Evolutionary conservation across 2,888 invertebrate genomes (phyloP).

Genomic region (Ornithoptera priamus): DNA sequence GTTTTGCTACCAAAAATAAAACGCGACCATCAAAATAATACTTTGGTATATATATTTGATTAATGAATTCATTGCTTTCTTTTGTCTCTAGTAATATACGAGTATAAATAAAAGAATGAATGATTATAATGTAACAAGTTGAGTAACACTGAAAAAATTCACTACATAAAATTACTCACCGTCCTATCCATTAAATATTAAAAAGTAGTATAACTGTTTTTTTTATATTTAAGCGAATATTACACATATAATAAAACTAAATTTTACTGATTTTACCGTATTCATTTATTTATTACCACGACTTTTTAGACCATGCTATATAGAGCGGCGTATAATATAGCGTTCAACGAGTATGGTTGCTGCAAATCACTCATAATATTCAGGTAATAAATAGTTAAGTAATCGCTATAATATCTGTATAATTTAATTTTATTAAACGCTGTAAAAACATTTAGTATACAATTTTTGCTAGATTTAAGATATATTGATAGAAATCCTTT

Average conservation of each 20-base stretch:
- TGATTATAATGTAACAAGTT: constrained; percentile 16
- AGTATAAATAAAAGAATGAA: not conserved
- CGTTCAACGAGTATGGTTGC: too few species aligned
- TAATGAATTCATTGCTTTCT: too few species aligned
- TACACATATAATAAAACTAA: too few species aligned
- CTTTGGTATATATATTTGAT: not conserved
- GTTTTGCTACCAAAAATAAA: not conserved
- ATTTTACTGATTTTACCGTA: too few species aligned
- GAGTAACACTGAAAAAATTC: constrained; percentile 24
- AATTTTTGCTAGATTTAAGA: constrained; percentile 22
- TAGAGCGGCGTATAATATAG: too few species aligned
- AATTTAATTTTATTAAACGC: not conserved
- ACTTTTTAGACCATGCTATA: too few species aligned
- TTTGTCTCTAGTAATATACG: too few species aligned
- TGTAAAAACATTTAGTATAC: constrained; percentile 26
- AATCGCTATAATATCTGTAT: not conserved
- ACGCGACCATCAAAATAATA: not conserved
- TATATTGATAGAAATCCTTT: not conserved
- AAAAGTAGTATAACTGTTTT: constrained; percentile 7
- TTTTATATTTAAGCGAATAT: too few species aligned
- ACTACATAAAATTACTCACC: constrained; percentile 20
- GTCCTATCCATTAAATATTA: constrained; percentile 21
- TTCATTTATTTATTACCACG: too few species aligned
- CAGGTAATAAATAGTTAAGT: too few species aligned
- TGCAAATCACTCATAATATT: too few species aligned